Percentiles rank a stretch among this genome's conserved stretches.
These are phyloP conservation scores for Eudyptes chrysolophus DNA, from an alignment of 2,113 vertebrate genomes.

Conservation along the genomic window DNA sequence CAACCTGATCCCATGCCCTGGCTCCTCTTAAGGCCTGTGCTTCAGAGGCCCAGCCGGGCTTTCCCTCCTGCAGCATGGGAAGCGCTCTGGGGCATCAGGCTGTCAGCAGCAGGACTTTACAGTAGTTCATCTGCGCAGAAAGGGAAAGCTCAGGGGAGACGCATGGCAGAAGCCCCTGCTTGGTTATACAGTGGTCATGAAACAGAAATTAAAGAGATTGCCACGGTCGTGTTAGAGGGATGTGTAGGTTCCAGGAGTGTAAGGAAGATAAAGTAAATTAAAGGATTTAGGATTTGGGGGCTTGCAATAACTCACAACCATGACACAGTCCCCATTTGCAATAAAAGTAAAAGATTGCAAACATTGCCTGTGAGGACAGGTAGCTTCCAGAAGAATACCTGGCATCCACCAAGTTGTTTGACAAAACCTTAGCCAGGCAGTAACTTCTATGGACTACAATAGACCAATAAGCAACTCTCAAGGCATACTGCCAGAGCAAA, in stretches of 20 bases:
- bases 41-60: neutral
- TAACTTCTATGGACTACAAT: neutral
- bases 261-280: neutral
- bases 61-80: neutral
- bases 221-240: neutral
- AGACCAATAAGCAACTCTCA: neutral
- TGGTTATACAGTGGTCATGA: neutral
- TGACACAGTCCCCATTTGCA: neutral
- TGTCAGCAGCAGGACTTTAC: neutral
- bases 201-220: neutral
- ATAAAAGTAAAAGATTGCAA: neutral
- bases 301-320: neutral
- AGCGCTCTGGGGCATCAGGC: neutral
- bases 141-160: neutral
- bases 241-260: neutral
- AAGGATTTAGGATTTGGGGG: neutral
- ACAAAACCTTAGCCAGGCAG: neutral
- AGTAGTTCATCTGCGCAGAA: neutral
- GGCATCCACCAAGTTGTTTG: neutral
- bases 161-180: neutral
- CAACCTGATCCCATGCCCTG: neutral
- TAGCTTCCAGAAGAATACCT: neutral
- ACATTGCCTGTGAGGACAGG: neutral
- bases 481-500: neutral
- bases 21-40: neutral